Base-by-base conservation (phyloP, 2,888 invertebrate species). In the Trichopria drosophilae region DNA sequence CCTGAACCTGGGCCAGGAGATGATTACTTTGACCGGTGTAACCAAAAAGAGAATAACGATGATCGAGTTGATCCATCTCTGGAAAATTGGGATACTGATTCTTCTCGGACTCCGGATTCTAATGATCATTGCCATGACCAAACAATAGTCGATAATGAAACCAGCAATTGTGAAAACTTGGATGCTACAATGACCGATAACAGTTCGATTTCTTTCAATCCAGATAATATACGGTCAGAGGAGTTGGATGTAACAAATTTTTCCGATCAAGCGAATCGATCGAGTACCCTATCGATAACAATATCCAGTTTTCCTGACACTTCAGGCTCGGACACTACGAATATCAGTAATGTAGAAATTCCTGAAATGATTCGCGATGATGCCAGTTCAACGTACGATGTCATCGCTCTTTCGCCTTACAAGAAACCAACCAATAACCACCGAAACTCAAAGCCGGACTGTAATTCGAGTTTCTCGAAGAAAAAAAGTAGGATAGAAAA, bases 31-130 rank as follows among this genome's bases (percentile, higher is more conserved):
- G 18, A 39, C 10, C 45, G 36, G n/a, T 12, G 1, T 36, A 42
- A 5, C 5, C 23, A 29, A 26, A 42, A 13, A 31, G 28, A 15
- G 12, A 32, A 16, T n/a, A 32, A 43, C 37, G 24, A 12, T 1
- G 18, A 51, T 10, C 49, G 54, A 29, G 23, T 19, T 1, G 20
- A 45, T 6, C n/a, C n/a, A n/a, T n/a, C n/a, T n/a, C 37, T 34
- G 10, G 52, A 63, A 26, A 37, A 42, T 20, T 63, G 62, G 63
- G 31, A 57, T n/a, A 41, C 49, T 7, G 59, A 60, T n/a, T 26
- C 7, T 24, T 24, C 4, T 10, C 36, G 6, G 22, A 13, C 10
- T 3, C 19, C 51, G 36, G 10, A 20, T 49, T 24, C 44, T 46
- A 10, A 43, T 35, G 15, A 4, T 31, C 2, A 15, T 15, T 22